These are phyloP conservation scores for Drosophila murphyi DNA, from an alignment of 1,140 invertebrate species.

Conservation along the genomic window DNA sequence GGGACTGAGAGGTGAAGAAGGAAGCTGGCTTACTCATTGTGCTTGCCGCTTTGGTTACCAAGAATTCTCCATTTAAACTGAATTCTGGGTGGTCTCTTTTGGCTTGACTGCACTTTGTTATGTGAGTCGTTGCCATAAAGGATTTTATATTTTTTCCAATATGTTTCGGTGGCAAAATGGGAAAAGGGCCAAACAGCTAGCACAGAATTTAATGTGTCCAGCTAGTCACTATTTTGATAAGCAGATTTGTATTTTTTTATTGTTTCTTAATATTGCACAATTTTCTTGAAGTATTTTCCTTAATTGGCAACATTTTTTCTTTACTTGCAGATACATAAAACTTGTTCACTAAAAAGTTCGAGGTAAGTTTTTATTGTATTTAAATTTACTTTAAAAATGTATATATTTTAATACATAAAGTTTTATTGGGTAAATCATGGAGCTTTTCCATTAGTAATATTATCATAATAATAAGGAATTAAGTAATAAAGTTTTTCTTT, in stretches of 20 bases:
- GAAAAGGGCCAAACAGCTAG: not conserved
- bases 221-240: not conserved
- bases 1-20: constrained; percentile 4
- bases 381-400: not conserved
- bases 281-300: not conserved
- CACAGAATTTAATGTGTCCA: not conserved
- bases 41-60: constrained; percentile 51
- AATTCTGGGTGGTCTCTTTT: constrained; percentile 73
- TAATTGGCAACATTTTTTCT: constrained; percentile 13
- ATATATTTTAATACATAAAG: too few species aligned
- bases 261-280: not conserved
- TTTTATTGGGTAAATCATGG: too few species aligned
- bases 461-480: too few species aligned
- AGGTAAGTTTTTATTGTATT: constrained; percentile 1
- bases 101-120: constrained; percentile 40
- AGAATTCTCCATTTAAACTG: constrained; percentile 60
- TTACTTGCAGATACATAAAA: constrained; percentile 6
- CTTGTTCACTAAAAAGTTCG: not conserved
- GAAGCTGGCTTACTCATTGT: not conserved
- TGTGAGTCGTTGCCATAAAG: constrained; percentile 19
- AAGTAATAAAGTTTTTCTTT: too few species aligned
- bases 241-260: not conserved
- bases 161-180: not conserved
- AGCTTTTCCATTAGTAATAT: too few species aligned
- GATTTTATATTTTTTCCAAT: constrained; percentile 25